phyloP scores from a whole-genome alignment of 2,888 invertebrate genomes.

The Himalopsyche kuldschensis region DNA sequence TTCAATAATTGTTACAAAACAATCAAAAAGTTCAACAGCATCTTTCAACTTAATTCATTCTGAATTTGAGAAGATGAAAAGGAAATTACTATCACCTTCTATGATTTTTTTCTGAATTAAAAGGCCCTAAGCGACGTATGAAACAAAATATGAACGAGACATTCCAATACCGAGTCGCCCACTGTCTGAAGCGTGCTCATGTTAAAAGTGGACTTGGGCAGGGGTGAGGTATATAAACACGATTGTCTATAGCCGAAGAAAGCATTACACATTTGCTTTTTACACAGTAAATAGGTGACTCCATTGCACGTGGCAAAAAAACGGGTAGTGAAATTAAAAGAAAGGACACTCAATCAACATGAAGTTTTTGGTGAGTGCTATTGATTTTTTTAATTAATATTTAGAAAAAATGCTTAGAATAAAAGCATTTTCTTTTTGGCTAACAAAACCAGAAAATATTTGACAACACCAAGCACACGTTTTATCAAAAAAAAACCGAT shows the following conservation, averaged over 20 bases:
- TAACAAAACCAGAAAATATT: too few relatives aligned
- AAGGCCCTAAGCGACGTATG: not conserved
- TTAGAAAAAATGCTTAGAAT: too few relatives aligned
- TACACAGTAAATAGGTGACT: constrained; percentile 26
- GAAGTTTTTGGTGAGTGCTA: constrained; percentile 54
- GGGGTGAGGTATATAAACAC: constrained; percentile 38
- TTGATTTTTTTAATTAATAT: not conserved
- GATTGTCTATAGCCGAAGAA: constrained; percentile 30
- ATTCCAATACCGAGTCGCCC: not conserved
- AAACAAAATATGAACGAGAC: not conserved
- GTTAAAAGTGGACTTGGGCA: constrained; percentile 10
- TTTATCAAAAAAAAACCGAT: too few relatives aligned
- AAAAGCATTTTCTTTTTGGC: too few relatives aligned
- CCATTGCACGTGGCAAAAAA: not conserved
- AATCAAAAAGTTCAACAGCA: not conserved
- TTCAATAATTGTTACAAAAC: not conserved
- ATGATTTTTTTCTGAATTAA: not conserved
- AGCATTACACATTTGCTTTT: constrained; percentile 38
- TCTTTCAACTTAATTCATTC: not conserved
- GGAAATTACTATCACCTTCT: constrained; percentile 7
- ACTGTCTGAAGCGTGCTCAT: not conserved
- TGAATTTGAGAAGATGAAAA: not conserved
- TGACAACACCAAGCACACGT: too few relatives aligned
- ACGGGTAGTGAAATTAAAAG: constrained; percentile 39
- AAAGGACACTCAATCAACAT: constrained; percentile 52